Evolutionary conservation across 2,113 vertebrate species (phyloP).

Genomic region (Aix galericulata): DNA sequence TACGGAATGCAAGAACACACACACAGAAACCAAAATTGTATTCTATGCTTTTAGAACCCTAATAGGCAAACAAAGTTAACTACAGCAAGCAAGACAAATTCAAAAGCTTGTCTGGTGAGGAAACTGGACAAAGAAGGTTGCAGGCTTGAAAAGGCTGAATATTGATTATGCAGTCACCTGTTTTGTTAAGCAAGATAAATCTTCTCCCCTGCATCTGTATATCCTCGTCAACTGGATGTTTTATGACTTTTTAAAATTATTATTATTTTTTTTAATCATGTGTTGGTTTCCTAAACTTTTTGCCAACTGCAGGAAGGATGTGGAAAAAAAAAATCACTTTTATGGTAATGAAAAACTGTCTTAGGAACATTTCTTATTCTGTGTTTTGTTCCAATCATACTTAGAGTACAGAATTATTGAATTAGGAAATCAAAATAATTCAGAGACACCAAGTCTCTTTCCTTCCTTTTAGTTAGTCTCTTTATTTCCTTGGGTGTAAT

Average conservation of each 20-base stretch:
- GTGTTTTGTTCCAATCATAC: neutral
- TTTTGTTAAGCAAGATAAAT: neutral
- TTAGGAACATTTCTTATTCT: neutral
- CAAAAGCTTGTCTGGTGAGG: neutral
- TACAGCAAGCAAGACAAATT: neutral
- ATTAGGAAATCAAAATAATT: neutral
- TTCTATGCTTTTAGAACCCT: neutral
- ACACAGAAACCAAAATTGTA: neutral
- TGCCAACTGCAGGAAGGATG: neutral
- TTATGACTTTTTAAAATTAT: neutral
- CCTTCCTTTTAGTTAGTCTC: neutral
- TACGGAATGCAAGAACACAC: neutral
- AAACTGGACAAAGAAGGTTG: neutral
- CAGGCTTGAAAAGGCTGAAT: neutral
- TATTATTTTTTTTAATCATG: neutral
- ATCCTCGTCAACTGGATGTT: too few species aligned
- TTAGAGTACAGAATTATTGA: neutral
- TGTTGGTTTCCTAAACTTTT: neutral
- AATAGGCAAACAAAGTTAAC: neutral
- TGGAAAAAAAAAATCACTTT: rapidly evolving
- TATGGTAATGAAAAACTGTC: neutral
- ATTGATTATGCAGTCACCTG: neutral
- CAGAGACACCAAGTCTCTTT: neutral
- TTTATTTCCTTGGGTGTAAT: neutral
- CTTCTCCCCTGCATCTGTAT: neutral